phyloP scores from a whole-genome alignment of 2,797 vertebrate species.

The Tachyglossus aculeatus region DNA sequence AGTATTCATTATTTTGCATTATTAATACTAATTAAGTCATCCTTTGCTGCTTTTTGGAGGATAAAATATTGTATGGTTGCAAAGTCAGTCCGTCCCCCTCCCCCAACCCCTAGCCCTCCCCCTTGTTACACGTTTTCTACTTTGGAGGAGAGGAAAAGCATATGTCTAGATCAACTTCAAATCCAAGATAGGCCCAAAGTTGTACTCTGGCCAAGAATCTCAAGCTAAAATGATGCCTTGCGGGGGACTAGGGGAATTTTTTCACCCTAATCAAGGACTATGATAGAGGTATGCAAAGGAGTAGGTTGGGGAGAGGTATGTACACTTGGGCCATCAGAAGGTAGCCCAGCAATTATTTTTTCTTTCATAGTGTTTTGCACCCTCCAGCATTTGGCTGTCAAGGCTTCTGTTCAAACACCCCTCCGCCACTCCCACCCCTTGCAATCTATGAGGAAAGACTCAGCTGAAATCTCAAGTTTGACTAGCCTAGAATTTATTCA shows the following conservation, averaged over 20 bases:
- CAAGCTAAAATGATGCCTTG: not conserved
- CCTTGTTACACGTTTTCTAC: not conserved
- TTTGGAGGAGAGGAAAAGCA: not conserved
- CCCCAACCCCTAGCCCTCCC: not conserved
- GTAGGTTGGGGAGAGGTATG: no score
- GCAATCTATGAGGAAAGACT: not conserved
- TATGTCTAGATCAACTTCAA: not conserved
- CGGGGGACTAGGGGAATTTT: not conserved
- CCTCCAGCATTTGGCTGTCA: not conserved
- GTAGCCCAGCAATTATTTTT: not conserved
- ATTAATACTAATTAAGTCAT: not conserved
- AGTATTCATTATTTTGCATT: conserved; percentile 5
- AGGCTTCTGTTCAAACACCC: no score
- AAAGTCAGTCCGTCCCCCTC: not conserved
- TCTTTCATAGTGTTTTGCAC: not conserved
- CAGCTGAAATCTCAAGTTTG: not conserved
- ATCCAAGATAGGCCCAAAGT: not conserved
- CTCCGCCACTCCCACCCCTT: no score
- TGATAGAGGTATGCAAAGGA: no score
- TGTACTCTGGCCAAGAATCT: not conserved
- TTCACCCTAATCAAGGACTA: not conserved
- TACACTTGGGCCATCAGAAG: not conserved
- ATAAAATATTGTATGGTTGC: not conserved
- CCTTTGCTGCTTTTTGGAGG: not conserved
- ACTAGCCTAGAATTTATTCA: not conserved